These are phyloP conservation scores for Pycnomerus fuliginosus DNA, from an alignment of 2,888 invertebrate genomes.

Conservation along the genomic window DNA sequence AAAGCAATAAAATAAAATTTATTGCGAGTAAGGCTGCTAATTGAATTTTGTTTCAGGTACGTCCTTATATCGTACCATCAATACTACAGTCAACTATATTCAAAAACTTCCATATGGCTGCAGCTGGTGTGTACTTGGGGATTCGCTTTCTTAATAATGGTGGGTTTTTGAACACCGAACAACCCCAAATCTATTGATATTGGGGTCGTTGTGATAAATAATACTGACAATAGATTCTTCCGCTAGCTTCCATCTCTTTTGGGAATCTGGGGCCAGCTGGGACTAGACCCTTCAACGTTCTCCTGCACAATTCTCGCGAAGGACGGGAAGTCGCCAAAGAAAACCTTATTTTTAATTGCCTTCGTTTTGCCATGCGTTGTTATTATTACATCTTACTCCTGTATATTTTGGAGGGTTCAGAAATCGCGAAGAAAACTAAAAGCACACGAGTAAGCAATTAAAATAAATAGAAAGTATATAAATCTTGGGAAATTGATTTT, in stretches of 20 bases:
- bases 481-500: slow-evolving; percentile 7
- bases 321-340: slow-evolving; percentile 78
- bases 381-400: slow-evolving; percentile 81
- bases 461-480: neutral
- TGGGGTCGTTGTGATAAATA: slow-evolving; percentile 14
- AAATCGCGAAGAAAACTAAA: slow-evolving; percentile 72
- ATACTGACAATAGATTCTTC: slow-evolving; percentile 4
- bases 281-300: slow-evolving; percentile 76
- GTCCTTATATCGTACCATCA: slow-evolving; percentile 80
- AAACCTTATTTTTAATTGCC: slow-evolving; percentile 78
- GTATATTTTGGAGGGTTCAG: slow-evolving; percentile 79
- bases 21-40: no score
- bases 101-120: slow-evolving; percentile 67
- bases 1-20: no score
- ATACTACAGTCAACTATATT: slow-evolving; percentile 77
- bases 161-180: slow-evolving; percentile 46
- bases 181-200: slow-evolving; percentile 1
- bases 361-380: slow-evolving; percentile 82
- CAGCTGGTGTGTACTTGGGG: slow-evolving; percentile 82
- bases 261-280: slow-evolving; percentile 83
- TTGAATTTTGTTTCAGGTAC: slow-evolving; percentile 62
- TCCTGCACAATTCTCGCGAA: slow-evolving; percentile 86
- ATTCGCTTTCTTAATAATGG: slow-evolving; percentile 71
- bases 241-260: slow-evolving; percentile 72
- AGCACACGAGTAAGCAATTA: slow-evolving; percentile 61